Evolutionary conservation across 2,888 invertebrate species (phyloP).

Genomic region (Drosophila vallismaia): DNA sequence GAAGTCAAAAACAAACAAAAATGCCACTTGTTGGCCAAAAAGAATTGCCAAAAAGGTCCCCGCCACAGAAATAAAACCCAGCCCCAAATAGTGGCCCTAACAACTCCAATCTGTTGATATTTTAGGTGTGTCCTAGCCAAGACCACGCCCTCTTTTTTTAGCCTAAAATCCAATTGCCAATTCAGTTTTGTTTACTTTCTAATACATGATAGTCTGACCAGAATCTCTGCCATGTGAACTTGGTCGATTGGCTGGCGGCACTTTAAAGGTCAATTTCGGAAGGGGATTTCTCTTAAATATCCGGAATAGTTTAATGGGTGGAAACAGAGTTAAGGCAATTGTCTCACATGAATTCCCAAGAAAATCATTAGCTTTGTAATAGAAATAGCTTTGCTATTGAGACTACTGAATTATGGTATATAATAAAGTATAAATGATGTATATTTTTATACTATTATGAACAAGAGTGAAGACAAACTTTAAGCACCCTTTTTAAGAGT

Average conservation of each 20-base stretch:
- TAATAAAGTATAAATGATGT: neutral
- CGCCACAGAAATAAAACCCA: constrained; percentile 38
- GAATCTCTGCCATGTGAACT: constrained; percentile 67
- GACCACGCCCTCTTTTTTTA: constrained; percentile 48
- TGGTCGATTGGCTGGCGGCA: constrained; percentile 53
- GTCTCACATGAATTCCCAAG: neutral
- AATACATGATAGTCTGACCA: constrained; percentile 63
- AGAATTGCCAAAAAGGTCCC: constrained; percentile 39
- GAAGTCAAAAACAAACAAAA: constrained; percentile 42
- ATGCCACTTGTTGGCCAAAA: constrained; percentile 63
- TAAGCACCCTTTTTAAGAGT: constrained; percentile 9
- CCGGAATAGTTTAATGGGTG: neutral
- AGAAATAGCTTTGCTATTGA: too few relatives aligned
- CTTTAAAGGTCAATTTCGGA: constrained; percentile 25
- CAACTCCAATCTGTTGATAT: constrained; percentile 35
- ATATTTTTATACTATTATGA: neutral
- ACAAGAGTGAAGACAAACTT: neutral
- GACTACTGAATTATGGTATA: neutral
- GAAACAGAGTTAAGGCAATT: neutral
- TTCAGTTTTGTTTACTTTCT: constrained; percentile 61
- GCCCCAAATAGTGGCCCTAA: constrained; percentile 57
- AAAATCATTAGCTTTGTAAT: neutral
- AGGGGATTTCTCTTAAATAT: constrained; percentile 3
- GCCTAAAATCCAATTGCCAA: constrained; percentile 47
- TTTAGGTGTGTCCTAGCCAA: constrained; percentile 51